Percentiles rank a stretch among this genome's conserved stretches.
phyloP scores from a whole-genome alignment of 2,113 vertebrate genomes.

The Rissa tridactyla region DNA sequence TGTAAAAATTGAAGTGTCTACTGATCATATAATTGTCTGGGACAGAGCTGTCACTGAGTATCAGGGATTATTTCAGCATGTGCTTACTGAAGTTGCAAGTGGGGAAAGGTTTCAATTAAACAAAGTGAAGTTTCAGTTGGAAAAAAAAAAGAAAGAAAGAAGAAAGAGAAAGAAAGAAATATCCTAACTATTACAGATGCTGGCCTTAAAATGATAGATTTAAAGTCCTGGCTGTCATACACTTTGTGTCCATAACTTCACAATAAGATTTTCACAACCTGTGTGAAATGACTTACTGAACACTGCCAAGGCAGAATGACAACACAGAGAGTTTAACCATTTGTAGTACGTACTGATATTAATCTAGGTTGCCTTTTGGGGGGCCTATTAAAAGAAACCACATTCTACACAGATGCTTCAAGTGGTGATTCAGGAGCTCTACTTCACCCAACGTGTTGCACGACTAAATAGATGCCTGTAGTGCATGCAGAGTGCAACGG shows the following conservation, averaged over 20 bases:
- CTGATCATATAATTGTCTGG: conserved; percentile 18
- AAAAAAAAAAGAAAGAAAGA: neutral
- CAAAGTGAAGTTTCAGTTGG: neutral
- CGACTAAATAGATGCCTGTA: neutral
- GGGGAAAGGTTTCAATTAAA: conserved; percentile 28
- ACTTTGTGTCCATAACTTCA: neutral
- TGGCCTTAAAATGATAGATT: neutral
- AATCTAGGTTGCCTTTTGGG: neutral
- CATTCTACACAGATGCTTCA: neutral
- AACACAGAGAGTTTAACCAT: neutral
- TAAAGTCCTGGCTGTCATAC: neutral
- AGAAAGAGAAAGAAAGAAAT: neutral
- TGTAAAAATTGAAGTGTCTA: conserved; percentile 11
- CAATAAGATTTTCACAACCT: neutral
- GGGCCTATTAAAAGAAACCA: neutral
- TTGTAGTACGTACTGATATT: neutral
- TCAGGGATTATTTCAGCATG: conserved; percentile 2
- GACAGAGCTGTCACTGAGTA: conserved; percentile 20
- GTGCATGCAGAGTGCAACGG: neutral
- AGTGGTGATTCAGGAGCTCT: neutral
- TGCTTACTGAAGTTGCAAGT: neutral
- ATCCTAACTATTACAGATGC: neutral
- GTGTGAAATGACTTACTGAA: neutral
- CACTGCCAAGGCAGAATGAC: neutral
- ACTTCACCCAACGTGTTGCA: neutral